Base-by-base conservation (phyloP, 2,797 vertebrate species). In the Salmo trutta region DNA sequence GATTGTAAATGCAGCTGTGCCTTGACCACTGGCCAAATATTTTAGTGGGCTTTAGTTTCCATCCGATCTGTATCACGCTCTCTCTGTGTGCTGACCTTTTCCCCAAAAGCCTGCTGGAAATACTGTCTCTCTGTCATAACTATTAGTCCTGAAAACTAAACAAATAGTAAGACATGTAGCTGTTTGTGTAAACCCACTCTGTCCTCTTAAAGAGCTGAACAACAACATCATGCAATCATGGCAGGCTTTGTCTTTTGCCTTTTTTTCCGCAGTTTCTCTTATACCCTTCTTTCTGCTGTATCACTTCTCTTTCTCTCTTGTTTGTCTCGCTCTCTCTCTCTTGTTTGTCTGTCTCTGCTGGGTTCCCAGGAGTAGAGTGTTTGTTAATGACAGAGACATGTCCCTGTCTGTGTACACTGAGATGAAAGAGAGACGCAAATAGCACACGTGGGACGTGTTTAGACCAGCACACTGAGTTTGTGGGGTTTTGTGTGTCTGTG, bases 331-430 rank as follows among this genome's bases (percentile, higher is more conserved):
- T 59, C 4, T 51, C 8, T 24, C 10, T 17, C 3, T 72, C 15
- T 27, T 2, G 8, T 52, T n/a, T 52, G 2, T 24, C 19, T 21
- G 1, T 21, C 1, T 53, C 31, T 74, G 12, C 31, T 21, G 5
- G 33, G 15, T 56, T 54, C 21, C 29, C 21, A 64, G 64, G 71
- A 41, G 19, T 24, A 52, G 62, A 24, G 36, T 27, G 73, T 71
- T 54, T 77, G 69, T 73, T 73, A 77, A 77, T 77, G 71, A 73
- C 70, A 77, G 59, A 73, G 70, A 52, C 59, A 1, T 33, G 71
- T 73, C 71, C 71, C 73, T 29, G 65, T 77, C 69, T 82, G 78
- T 88, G 80, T 86, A 75, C 82, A 74, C 29, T 52, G 74, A 19
- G 77, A 56, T 51, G 65, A 75, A 36, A 82, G 85, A 73, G 51